Evolutionary conservation across 2,113 vertebrate species (phyloP), one percentile per base, ranked within the genome.

Genomic region (Catharus minimus): DNA sequence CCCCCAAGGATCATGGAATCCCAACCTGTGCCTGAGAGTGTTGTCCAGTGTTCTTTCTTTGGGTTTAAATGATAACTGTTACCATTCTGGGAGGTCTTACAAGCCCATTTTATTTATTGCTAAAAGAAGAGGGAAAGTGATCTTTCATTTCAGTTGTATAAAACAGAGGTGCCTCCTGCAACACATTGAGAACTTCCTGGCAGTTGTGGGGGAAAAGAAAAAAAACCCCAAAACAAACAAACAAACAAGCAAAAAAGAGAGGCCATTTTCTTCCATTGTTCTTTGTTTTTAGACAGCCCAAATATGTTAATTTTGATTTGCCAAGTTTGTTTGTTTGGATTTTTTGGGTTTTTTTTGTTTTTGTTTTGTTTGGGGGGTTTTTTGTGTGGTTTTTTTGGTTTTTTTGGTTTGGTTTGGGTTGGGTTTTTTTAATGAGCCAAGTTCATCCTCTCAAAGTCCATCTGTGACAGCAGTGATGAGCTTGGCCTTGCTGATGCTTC

Each of bases 401-500:
- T 46, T 46, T 62, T 60, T 21, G 7, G 1, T 3, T 47, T 12
- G 17, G 13, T 26, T 19, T 36, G 20, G 5, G 33, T 33, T 15
- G 44, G 20, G 2, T 21, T 50, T 50, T 39, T 8, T 62, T 33
- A 9, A 13, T 5, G 19, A 88, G 66, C 66, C 77, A 86, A 76
- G 75, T 85, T 91, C 82, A 79, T 23, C 30, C 39, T 53, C 22
- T 15, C 61, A 28, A 66, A 82, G 47, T 44, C 71, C 30, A 22
- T 68, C 52, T 76, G 82, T 75, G 72, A 66, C 82, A 81, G 39
- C 2, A 4, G 27, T 74, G 75, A 85, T 86, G 83, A 89, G 85
- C 64, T 90, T 82, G 84, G 71, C 52, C 53, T 88, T 77, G 57
- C 44, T 78, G 76, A 32, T 67, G 66, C 47, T 68, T 20, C 88